Evolutionary conservation across 2,888 invertebrate genomes (phyloP).

Genomic region (Petrophora chlorosata): DNA sequence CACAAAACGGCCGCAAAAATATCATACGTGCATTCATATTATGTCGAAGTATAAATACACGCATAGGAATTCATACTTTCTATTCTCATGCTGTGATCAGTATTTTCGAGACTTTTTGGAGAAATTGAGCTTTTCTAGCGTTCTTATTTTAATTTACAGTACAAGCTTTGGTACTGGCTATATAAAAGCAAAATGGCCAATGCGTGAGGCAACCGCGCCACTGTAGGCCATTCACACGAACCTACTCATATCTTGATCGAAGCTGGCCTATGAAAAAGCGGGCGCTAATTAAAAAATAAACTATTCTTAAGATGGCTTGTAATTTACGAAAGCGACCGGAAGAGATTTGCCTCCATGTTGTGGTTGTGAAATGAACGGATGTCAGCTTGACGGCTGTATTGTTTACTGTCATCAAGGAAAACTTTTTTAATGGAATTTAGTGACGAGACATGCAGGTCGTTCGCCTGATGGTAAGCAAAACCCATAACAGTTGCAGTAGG

Average conservation of each 20-base stretch:
- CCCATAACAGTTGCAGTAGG: too few relatives aligned
- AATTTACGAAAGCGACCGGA: constrained; percentile 67
- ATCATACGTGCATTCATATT: too few relatives aligned
- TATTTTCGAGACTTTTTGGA: too few relatives aligned
- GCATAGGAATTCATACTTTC: too few relatives aligned
- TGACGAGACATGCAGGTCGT: too few relatives aligned
- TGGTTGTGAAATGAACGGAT: constrained; percentile 9
- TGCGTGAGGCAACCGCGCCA: constrained; percentile 76
- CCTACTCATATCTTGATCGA: constrained; percentile 73
- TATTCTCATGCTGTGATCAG: too few relatives aligned
- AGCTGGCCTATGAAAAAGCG: constrained; percentile 80
- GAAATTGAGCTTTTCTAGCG: too few relatives aligned
- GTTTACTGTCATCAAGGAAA: constrained; percentile 5
- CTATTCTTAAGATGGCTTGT: constrained; percentile 70
- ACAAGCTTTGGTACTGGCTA: constrained; percentile 11
- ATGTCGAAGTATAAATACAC: too few relatives aligned
- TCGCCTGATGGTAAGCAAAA: too few relatives aligned
- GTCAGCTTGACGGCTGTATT: constrained; percentile 8
- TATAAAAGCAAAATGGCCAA: constrained; percentile 36
- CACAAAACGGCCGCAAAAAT: too few relatives aligned
- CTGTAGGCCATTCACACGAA: constrained; percentile 82
- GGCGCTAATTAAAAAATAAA: constrained; percentile 82
- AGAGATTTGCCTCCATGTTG: constrained; percentile 57
- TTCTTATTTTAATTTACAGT: background rate
- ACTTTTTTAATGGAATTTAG: background rate